Conservation (phyloP, 2,888 invertebrate genomes). For the Acronicta psi region DNA sequence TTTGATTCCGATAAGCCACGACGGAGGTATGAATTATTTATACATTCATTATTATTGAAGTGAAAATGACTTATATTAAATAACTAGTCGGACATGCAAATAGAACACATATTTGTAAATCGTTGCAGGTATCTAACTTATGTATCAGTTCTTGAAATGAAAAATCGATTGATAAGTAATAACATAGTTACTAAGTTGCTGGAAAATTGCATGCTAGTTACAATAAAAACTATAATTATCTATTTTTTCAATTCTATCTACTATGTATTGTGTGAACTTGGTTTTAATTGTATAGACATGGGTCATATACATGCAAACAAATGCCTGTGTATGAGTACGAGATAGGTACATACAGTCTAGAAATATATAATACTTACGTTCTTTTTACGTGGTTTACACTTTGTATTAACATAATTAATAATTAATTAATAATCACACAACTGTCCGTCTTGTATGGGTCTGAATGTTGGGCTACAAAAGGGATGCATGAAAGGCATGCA, state of each 20-base stretch:
- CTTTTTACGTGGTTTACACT: no score
- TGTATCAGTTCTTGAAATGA: slow-evolving; percentile 41
- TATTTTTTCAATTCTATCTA: slow-evolving; percentile 18
- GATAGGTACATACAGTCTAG: no score
- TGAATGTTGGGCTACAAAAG: no score
- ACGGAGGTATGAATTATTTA: background rate
- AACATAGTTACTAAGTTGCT: slow-evolving; percentile 25
- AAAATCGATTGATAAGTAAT: slow-evolving; percentile 40
- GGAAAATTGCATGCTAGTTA: slow-evolving; percentile 37
- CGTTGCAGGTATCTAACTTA: slow-evolving; percentile 18
- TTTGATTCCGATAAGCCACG: background rate
- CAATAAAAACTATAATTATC: slow-evolving; percentile 36
- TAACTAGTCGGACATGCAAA: slow-evolving; percentile 3
- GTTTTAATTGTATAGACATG: slow-evolving; percentile 35
- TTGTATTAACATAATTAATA: no score
- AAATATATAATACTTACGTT: no score
- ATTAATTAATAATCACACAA: no score
- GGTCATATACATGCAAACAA: slow-evolving; percentile 4
- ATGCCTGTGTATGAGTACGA: no score
- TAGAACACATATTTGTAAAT: slow-evolving; percentile 7
- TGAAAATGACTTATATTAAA: slow-evolving; percentile 1
- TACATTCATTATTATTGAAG: background rate
- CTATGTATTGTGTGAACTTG: slow-evolving; percentile 35
- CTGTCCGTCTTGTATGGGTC: no score
- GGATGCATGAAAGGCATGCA: no score